Evolutionary conservation across 2,797 vertebrate species (phyloP).

Genomic region (Bradypodion ventrale): DNA sequence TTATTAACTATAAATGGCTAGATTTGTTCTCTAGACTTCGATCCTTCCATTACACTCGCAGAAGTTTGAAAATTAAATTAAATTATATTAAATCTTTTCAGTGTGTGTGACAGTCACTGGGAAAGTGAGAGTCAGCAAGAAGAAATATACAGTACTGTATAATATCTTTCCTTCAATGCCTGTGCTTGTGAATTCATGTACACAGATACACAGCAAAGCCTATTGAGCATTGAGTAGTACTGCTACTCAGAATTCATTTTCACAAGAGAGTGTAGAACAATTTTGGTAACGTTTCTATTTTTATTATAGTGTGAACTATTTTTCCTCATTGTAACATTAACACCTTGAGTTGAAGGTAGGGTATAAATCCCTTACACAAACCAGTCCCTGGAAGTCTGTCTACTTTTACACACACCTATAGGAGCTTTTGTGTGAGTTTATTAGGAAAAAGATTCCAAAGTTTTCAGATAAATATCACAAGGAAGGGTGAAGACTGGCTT

Average conservation of each 20-base stretch:
- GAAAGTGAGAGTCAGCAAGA: neutral
- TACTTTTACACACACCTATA: neutral
- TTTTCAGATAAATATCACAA: neutral
- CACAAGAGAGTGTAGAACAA: neutral
- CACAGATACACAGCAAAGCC: neutral
- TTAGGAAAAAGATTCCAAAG: neutral
- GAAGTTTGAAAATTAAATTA: too few relatives aligned
- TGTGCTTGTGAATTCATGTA: neutral
- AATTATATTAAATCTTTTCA: neutral
- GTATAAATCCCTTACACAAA: neutral
- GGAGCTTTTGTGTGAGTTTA: neutral
- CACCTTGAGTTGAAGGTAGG: neutral
- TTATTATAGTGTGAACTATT: neutral
- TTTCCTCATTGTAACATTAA: neutral
- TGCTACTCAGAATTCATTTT: neutral
- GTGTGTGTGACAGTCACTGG: neutral
- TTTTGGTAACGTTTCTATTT: neutral
- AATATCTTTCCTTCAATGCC: neutral
- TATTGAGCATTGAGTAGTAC: too few relatives aligned
- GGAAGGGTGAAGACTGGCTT: neutral
- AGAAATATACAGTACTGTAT: too few relatives aligned
- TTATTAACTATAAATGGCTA: neutral
- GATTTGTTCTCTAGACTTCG: neutral
- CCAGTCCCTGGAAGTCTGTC: too few relatives aligned
- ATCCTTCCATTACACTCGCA: neutral